Evolutionary conservation across 2,888 invertebrate genomes (phyloP).

Genomic region (Drosophila eohydei): DNA sequence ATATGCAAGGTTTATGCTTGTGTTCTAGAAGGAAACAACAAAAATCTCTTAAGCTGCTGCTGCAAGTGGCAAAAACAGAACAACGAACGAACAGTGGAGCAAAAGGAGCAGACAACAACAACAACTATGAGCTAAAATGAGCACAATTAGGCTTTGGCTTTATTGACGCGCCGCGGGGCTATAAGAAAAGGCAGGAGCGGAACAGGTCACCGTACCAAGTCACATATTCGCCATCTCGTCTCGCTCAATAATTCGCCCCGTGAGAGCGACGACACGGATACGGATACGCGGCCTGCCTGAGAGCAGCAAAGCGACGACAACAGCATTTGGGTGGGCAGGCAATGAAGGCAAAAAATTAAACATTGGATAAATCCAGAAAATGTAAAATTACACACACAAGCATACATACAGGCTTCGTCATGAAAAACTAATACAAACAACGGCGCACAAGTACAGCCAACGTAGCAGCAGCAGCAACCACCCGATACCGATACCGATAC

Average conservation of each 20-base stretch:
- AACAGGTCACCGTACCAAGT: constrained; percentile 72
- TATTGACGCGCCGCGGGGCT: constrained; percentile 65
- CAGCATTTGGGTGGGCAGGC: constrained; percentile 73
- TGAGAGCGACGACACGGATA: constrained; percentile 51
- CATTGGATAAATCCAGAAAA: constrained; percentile 78
- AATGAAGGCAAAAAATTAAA: constrained; percentile 66
- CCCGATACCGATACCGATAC: constrained; percentile 63
- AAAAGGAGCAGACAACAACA: constrained; percentile 48
- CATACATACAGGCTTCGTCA: constrained; percentile 44
- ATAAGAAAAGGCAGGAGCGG: constrained; percentile 51
- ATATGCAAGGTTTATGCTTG: constrained; percentile 1
- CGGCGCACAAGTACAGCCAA: constrained; percentile 73
- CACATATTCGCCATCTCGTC: constrained; percentile 53
- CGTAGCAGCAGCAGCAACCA: constrained; percentile 55
- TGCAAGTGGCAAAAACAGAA: constrained; percentile 47
- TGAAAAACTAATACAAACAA: constrained; percentile 66
- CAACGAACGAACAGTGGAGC: constrained; percentile 35
- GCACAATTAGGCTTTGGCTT: constrained; percentile 78
- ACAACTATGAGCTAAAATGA: constrained; percentile 68
- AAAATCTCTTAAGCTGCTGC: constrained; percentile 61
- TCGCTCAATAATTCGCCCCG: constrained; percentile 71
- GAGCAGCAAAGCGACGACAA: constrained; percentile 35
- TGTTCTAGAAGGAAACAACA: constrained; percentile 64
- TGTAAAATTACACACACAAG: constrained; percentile 69
- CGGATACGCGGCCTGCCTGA: constrained; percentile 32